Evolutionary conservation across 2,888 invertebrate genomes (phyloP).

Genomic region (Temnothorax rugatulus): DNA sequence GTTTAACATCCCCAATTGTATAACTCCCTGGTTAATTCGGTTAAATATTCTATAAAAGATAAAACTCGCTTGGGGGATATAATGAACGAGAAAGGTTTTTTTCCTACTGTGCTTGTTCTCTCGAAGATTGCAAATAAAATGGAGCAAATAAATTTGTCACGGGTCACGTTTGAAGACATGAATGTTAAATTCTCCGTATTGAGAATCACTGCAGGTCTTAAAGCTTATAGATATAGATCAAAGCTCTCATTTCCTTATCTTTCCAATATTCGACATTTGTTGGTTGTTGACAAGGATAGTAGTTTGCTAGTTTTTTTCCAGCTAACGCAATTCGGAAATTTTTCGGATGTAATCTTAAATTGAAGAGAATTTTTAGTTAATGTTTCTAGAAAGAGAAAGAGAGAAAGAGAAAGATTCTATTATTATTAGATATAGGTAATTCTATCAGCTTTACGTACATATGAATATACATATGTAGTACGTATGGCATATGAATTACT

Average conservation of each 20-base stretch:
- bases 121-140: not conserved
- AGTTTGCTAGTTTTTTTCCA: not conserved
- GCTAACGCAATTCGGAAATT: slow-evolving; percentile 19
- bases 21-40: not conserved
- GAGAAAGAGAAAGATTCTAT: not conserved
- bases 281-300: slow-evolving; percentile 26
- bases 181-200: slow-evolving; percentile 16
- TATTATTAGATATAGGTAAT: slow-evolving; percentile 6
- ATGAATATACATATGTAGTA: not conserved
- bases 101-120: not conserved
- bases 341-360: not conserved
- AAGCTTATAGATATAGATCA: slow-evolving; percentile 17
- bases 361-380: not conserved
- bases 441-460: slow-evolving; percentile 9
- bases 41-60: not conserved
- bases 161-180: not conserved
- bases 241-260: slow-evolving; percentile 33
- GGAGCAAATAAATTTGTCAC: not conserved
- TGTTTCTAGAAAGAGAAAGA: not conserved
- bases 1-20: slow-evolving; percentile 17
- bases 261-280: not conserved
- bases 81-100: not conserved
- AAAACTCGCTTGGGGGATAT: not conserved
- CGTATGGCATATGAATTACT: not conserved
- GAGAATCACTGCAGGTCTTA: slow-evolving; percentile 38